phyloP scores from a whole-genome alignment of 2,888 invertebrate genomes.

The Brachylomia viminalis region DNA sequence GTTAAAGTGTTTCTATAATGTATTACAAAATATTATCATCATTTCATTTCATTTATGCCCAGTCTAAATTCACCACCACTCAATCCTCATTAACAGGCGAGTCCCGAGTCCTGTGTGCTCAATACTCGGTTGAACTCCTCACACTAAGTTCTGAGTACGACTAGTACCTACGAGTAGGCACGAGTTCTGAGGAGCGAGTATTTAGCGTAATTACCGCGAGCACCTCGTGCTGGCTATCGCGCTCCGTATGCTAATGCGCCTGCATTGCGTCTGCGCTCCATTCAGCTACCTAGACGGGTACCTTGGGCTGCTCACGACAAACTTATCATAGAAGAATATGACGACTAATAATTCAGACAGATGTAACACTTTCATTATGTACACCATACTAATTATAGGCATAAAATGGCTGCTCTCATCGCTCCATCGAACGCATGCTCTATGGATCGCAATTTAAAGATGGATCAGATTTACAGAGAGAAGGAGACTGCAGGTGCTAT shows the following conservation, averaged over 20 bases:
- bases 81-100: conserved; percentile 11
- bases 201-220: conserved; percentile 44
- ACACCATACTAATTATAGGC: not conserved
- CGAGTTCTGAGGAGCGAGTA: conserved; percentile 8
- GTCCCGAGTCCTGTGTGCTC: not conserved
- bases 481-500: not conserved
- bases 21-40: too few species aligned
- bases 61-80: not conserved
- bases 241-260: conserved; percentile 54
- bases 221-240: conserved; percentile 43
- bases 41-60: too few species aligned
- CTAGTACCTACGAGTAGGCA: conserved; percentile 2
- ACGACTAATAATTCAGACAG: not conserved
- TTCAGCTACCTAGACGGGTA: conserved; percentile 11
- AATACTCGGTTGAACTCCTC: not conserved
- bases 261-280: conserved; percentile 49
- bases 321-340: not conserved
- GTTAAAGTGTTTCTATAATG: too few species aligned
- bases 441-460: too few species aligned
- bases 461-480: too few species aligned
- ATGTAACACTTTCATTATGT: not conserved
- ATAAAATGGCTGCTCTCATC: not conserved
- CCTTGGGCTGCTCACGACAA: conserved; percentile 24
- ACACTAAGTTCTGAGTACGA: not conserved
- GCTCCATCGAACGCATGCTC: too few species aligned